These are phyloP conservation scores for Spodoptera frugiperda DNA, from an alignment of 1,140 invertebrate species.

Conservation along the genomic window DNA sequence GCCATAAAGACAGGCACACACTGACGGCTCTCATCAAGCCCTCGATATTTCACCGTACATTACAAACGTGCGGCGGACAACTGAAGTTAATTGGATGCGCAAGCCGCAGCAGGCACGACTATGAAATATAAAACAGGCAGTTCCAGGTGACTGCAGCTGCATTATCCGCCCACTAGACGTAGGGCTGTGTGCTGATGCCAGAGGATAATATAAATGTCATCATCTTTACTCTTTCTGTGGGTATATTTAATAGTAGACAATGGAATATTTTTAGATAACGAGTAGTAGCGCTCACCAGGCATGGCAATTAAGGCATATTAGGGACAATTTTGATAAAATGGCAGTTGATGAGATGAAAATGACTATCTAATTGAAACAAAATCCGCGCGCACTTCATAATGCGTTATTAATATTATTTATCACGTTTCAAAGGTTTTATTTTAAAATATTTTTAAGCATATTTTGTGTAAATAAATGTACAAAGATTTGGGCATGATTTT, in stretches of 20 bases:
- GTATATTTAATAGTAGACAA: no score
- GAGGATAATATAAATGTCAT: no score
- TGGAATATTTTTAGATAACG: no score
- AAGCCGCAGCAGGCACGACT: constrained; percentile 67
- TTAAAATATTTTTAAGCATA: no score
- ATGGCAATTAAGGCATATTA: no score
- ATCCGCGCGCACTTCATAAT: not conserved
- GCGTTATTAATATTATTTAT: no score
- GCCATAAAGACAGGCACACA: constrained; percentile 61
- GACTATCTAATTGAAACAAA: constrained; percentile 47
- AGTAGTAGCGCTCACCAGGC: no score
- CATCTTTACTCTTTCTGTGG: no score
- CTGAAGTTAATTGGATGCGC: constrained; percentile 83
- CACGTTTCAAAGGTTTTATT: no score
- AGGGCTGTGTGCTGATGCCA: constrained; percentile 44
- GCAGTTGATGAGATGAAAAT: constrained; percentile 69
- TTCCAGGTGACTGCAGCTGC: constrained; percentile 69
- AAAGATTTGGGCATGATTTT: no score
- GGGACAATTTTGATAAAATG: constrained; percentile 65
- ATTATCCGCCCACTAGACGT: constrained; percentile 69
- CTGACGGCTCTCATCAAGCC: constrained; percentile 69
- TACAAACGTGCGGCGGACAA: constrained; percentile 74
- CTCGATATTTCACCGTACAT: constrained; percentile 78
- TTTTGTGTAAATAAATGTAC: no score
- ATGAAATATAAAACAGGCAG: constrained; percentile 80